Percentiles rank a stretch among this genome's conserved stretches.
These are phyloP conservation scores for Leucoptera coffeella DNA, from an alignment of 2,888 invertebrate species.

Conservation along the genomic window DNA sequence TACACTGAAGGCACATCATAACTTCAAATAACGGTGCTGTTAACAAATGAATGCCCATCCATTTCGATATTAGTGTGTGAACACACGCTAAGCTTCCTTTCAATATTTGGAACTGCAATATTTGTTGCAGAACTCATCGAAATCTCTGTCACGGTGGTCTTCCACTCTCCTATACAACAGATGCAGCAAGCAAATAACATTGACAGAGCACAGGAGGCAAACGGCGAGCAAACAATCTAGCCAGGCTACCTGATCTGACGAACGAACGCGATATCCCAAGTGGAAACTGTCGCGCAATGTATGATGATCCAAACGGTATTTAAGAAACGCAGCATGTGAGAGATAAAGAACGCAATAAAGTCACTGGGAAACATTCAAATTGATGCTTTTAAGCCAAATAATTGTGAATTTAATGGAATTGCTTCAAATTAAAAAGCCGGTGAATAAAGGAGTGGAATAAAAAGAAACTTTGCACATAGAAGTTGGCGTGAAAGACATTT, in stretches of 20 bases:
- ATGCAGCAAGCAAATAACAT: conserved; percentile 60
- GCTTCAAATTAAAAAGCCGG: conserved; percentile 26
- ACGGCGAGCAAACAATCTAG: conserved; percentile 64
- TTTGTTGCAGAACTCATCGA: conserved; percentile 29
- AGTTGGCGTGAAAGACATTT: conserved; percentile 39
- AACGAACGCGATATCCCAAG: conserved; percentile 55
- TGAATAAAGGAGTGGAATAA: conserved; percentile 33
- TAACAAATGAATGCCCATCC: too few relatives aligned
- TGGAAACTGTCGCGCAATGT: conserved; percentile 38
- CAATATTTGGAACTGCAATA: conserved; percentile 12
- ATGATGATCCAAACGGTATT: conserved; percentile 18
- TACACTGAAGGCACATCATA: too few relatives aligned
- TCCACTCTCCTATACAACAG: conserved; percentile 38
- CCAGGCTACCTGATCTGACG: conserved; percentile 78
- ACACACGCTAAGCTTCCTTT: too few relatives aligned
- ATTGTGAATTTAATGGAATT: too few relatives aligned
- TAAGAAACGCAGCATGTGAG: conserved; percentile 47
- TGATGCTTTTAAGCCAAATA: too few relatives aligned
- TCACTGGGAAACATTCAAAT: conserved; percentile 1
- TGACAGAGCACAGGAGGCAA: conserved; percentile 59
- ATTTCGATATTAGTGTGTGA: too few relatives aligned
- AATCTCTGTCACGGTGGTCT: conserved; percentile 15
- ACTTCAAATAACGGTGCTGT: too few relatives aligned
- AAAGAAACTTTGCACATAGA: conserved; percentile 39
- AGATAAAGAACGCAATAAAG: conserved; percentile 25